Evolutionary conservation across 2,888 invertebrate species (phyloP).

Genomic region (Norana najaformis): DNA sequence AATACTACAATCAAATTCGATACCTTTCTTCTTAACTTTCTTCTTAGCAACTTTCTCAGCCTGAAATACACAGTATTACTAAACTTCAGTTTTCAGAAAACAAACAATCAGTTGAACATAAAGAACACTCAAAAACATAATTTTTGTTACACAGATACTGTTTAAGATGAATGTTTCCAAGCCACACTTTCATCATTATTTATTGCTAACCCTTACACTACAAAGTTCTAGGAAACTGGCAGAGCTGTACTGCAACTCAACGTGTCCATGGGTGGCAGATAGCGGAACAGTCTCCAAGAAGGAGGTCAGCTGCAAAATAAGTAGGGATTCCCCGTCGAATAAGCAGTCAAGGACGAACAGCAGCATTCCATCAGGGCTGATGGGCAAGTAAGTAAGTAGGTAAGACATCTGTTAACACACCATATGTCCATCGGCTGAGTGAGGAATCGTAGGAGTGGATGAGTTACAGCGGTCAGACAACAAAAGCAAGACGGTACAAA

Average conservation of each 20-base stretch:
- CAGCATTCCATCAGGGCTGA: too few species aligned
- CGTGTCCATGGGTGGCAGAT: background rate
- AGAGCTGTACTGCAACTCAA: background rate
- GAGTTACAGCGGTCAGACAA: too few species aligned
- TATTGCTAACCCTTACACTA: background rate
- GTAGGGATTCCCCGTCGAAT: too few species aligned
- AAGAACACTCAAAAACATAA: background rate
- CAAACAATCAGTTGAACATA: background rate
- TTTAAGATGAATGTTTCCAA: too few species aligned
- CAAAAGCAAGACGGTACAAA: too few species aligned
- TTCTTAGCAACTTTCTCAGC: background rate
- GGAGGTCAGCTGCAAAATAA: background rate
- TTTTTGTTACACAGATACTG: background rate
- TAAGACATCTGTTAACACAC: too few species aligned
- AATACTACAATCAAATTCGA: background rate
- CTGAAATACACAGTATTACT: background rate
- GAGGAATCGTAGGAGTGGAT: too few species aligned
- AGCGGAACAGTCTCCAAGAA: background rate
- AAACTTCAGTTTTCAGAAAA: background rate
- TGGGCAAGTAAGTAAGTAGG: too few species aligned
- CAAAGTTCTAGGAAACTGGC: background rate
- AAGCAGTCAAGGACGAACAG: too few species aligned
- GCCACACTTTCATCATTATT: too few species aligned
- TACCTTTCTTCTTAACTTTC: slow-evolving; percentile 25
- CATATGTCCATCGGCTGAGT: too few species aligned